Evolutionary conservation across 2,888 invertebrate species (phyloP), one percentile per base, ranked within the genome.

Genomic region (Trichogramma evanescens): DNA sequence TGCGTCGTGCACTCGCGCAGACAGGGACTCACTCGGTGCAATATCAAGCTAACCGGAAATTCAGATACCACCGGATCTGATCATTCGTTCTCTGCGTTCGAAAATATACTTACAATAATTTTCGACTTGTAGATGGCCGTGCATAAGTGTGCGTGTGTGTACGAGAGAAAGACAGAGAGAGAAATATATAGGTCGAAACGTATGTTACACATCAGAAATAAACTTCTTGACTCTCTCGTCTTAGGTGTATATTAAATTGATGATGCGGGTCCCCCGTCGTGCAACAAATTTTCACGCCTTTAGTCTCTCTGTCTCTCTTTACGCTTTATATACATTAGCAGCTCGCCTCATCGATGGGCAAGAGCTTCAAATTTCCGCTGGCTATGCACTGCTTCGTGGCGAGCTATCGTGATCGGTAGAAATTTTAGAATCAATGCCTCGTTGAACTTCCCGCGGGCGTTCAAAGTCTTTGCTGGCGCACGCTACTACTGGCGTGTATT

Each of bases 171-270:
- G 26, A 13, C 48, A 13, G 26, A n/a, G 10, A 48, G 45, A 40
- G 54, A 13, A 42, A 56, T 57, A 61, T 63, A 61, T 63, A 61
- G 61, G 63, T 58, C 63, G 58, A 43, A 10, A 40, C 38, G 50
- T 8, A 40, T 3, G 49, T n/a, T 50, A 7, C 52, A 40, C 54
- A 50, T 58, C 61, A 26, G 56, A 63, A 63, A 63, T 63, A 63
- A 63, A 63, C 61, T 58, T 54, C 44, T 43, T 26, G 26, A 26
- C 26, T 26, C 26, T 26, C 26, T 26, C 26, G 26, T 26, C 26
- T 26, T 26, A 26, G 26, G 26, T 26, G 26, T 26, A 26, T 26
- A 26, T 56, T 61, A 56, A 62, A 63, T 54, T 56, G 61, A 63
- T 58, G 63, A 55, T 54, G 55, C 46, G 57, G 26, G 26, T n/a